phyloP scores from a whole-genome alignment of 2,888 invertebrate species.

The Pasiphila rectangulata region DNA sequence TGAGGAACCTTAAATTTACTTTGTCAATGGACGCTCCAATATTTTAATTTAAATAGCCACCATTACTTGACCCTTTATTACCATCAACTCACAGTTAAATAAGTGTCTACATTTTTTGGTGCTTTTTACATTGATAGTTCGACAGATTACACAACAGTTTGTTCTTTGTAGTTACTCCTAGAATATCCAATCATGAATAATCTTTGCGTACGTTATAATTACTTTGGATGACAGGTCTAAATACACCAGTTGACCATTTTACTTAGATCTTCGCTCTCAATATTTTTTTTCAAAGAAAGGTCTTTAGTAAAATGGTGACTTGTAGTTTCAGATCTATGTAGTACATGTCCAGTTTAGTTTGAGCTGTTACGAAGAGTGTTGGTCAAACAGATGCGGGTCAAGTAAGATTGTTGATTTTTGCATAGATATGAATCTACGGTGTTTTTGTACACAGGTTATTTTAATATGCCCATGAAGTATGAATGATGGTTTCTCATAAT shows the following conservation, averaged over 20 bases:
- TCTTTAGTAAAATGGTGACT: slow-evolving; percentile 14
- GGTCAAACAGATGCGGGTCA: slow-evolving; percentile 22
- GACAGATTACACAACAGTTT: background rate
- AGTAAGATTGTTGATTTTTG: slow-evolving; percentile 26
- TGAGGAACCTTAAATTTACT: slow-evolving; percentile 15
- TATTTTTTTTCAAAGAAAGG: background rate
- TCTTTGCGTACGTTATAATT: slow-evolving; percentile 13
- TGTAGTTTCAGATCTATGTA: slow-evolving; percentile 12
- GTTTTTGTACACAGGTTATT: slow-evolving; percentile 40
- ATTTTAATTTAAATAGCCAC: slow-evolving; percentile 34
- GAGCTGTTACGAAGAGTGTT: slow-evolving; percentile 24
- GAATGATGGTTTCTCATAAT: slow-evolving; percentile 31
- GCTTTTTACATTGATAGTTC: slow-evolving; percentile 3
- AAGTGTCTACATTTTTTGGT: slow-evolving; percentile 9
- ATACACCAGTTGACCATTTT: slow-evolving; percentile 12
- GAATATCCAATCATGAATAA: slow-evolving; percentile 18
- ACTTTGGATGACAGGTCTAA: slow-evolving; percentile 19
- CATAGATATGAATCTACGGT: slow-evolving; percentile 42
- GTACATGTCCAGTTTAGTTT: slow-evolving; percentile 7
- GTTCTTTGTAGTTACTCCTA: slow-evolving; percentile 2
- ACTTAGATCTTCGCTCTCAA: slow-evolving; percentile 10
- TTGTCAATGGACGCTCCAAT: slow-evolving; percentile 26
- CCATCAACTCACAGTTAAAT: background rate
- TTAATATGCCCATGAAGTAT: slow-evolving; percentile 37
- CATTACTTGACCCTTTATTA: slow-evolving; percentile 11